Evolutionary conservation across 2,797 vertebrate species (phyloP), one percentile per base, ranked within the genome.

Genomic region (Champsocephalus gunnari): DNA sequence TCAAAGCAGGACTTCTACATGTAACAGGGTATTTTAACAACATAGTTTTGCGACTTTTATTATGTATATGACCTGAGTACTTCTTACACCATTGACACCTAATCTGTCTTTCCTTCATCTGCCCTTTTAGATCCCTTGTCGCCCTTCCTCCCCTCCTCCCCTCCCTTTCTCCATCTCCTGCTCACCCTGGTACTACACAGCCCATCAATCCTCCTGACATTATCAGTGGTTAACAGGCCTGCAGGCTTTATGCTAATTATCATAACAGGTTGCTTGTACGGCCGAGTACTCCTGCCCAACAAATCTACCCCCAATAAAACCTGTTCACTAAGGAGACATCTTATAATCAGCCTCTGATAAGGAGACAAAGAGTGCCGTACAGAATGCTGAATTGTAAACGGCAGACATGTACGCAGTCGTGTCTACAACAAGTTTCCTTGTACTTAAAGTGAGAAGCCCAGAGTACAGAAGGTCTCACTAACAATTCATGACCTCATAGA

Each of bases 221-320:
- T 89, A 93, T 91, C 90, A 84, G 87, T 58, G 55, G 83, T 88
- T 80, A 86, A 92, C 87, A 90, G 87, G 75, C 87, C 77, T 59
- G 62, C 54, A 83, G 79, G 72, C 84, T 89, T 91, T 88, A 87
- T 81, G 70, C 69, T 85, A 88, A 94, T 91, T 80, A 73, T 59
- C 47, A 65, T 87, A 82, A 87, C 79, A 86, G 92, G 73, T 78
- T 65, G 64, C 77, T 73, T 75, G 84, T 80, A 58, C 24, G 57
- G 72, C 79, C 84, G 74, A 88, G 74, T 78, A 82, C 81, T 73
- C 60, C 44, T 58, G 73, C 55, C 62, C 65, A 74, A 86, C 19
- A 75, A 79, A 84, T 71, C 28, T 61, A 68, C 60, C 74, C 72
- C 34, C 65, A 71, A 79, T 87, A 85, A 92, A 89, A 83, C 73